phyloP scores from a whole-genome alignment of 2,797 vertebrate genomes.

The Gephyroberyx darwinii region DNA sequence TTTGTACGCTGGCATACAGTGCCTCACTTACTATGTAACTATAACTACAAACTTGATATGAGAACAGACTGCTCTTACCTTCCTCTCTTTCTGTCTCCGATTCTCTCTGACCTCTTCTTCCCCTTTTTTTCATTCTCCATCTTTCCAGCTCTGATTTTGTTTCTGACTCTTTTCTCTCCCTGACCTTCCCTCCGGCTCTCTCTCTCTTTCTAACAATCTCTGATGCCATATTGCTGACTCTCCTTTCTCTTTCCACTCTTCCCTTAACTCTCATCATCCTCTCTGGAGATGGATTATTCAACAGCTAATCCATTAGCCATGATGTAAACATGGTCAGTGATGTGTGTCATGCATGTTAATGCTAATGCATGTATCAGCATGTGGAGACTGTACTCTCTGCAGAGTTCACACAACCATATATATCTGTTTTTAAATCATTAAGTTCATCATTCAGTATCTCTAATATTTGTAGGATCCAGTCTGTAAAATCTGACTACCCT shows the following conservation, averaged over 20 bases:
- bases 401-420: neutral
- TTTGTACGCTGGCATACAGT: too few relatives aligned
- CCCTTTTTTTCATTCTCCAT: too few relatives aligned
- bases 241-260: neutral
- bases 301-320: slow-evolving; percentile 29
- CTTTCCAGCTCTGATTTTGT: neutral
- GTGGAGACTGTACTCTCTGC: neutral
- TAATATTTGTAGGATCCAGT: too few relatives aligned
- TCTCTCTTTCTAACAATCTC: neutral
- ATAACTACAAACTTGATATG: too few relatives aligned
- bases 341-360: slow-evolving; percentile 15
- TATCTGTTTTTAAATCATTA: neutral
- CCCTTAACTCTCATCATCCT: neutral
- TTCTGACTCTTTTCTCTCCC: neutral
- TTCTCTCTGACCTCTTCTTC: neutral
- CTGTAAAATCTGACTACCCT: too few relatives aligned
- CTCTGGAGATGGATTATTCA: slow-evolving; percentile 44
- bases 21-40: too few relatives aligned
- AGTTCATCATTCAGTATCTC: neutral
- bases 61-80: too few relatives aligned
- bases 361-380: slow-evolving; percentile 27
- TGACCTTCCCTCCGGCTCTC: neutral
- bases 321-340: slow-evolving; percentile 19
- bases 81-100: neutral
- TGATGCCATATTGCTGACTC: too few relatives aligned